Base-by-base conservation (phyloP, 2,797 vertebrate genomes). In the Gephyroberyx darwinii region DNA sequence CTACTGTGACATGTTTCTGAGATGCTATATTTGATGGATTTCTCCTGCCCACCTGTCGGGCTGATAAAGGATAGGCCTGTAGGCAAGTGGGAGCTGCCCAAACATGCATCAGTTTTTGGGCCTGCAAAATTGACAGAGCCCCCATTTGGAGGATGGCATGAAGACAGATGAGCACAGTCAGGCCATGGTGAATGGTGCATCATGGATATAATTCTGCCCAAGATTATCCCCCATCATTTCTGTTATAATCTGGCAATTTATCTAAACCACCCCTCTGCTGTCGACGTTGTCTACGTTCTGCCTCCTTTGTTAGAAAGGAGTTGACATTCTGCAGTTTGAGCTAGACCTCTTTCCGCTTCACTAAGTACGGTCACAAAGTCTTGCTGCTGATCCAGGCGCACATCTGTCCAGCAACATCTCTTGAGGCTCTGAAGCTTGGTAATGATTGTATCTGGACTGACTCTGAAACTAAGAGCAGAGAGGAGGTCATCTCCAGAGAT, bases 141-240 rank as follows among this genome's bases (percentile, higher is more conserved):
- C 82, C 84, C 83, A 72, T 89, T 77, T 76, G 64, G 77, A 65
- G 67, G 71, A 72, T 59, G 72, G 52, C 69, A 62, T 35, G 48
- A 78, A 88, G 85, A 89, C 60, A 79, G 81, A 88, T 86, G 70
- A 56, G 59, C 56, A 10, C 57, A 35, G 69, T 52, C 70, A 50
- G 70, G 56, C 48, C 2, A 51, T 55, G 71, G 79, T 58, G 75
- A 89, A 86, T 75, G 77, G 74, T 26, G 62, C 78, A 62, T 86
- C 64, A 48, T 60, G 68, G 71, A 60, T 78, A 81, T 92, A 80
- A 82, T 77, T 89, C 83, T 84, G 71, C 73, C 67, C 65, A n/a
- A 86, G 78, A 90, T 92, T 74, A 89, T 91, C 82, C 85, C 61
- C 78, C 77, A 81, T 90, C 76, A 90, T 85, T 73, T 78, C 71